Percentiles rank a stretch among this genome's conserved stretches.
phyloP scores from a whole-genome alignment of 2,888 invertebrate species.

The Rhorus exstirpatorius region DNA sequence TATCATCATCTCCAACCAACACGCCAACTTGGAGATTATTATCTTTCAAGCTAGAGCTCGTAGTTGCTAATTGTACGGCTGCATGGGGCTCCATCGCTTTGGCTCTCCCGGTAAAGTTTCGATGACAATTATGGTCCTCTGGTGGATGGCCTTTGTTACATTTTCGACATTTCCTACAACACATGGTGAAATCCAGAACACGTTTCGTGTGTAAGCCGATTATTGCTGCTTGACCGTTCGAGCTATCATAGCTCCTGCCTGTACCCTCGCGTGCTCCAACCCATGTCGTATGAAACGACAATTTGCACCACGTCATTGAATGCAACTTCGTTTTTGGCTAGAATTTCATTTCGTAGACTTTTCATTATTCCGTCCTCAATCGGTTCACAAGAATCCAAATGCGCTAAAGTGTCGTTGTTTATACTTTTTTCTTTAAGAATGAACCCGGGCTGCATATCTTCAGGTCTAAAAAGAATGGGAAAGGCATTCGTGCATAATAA shows the following conservation, averaged over 20 bases:
- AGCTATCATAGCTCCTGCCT: constrained; percentile 5
- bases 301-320: constrained; percentile 22
- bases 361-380: constrained; percentile 14
- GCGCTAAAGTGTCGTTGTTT: background rate
- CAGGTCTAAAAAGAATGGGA: constrained; percentile 17
- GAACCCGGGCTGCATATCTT: constrained; percentile 15
- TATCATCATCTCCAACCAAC: constrained; percentile 71
- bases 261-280: constrained; percentile 23
- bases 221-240: constrained; percentile 24
- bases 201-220: constrained; percentile 28
- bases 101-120: constrained; percentile 27
- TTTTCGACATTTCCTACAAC: constrained; percentile 30
- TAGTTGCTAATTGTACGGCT: constrained; percentile 58
- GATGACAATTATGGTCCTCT: constrained; percentile 26
- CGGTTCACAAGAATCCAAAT: constrained; percentile 19
- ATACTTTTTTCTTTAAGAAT: constrained; percentile 17
- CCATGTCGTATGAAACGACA: constrained; percentile 21
- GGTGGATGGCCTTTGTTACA: constrained; percentile 22
- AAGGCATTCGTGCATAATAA: constrained; percentile 12
- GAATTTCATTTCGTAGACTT: constrained; percentile 14
- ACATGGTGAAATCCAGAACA: constrained; percentile 14
- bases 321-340: constrained; percentile 16
- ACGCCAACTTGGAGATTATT: constrained; percentile 60
- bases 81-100: constrained; percentile 67
- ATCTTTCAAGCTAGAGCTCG: constrained; percentile 57